Percentiles rank a stretch among this genome's conserved stretches.
phyloP scores from a whole-genome alignment of 2,113 vertebrate genomes.

The Scophthalmus maximus region DNA sequence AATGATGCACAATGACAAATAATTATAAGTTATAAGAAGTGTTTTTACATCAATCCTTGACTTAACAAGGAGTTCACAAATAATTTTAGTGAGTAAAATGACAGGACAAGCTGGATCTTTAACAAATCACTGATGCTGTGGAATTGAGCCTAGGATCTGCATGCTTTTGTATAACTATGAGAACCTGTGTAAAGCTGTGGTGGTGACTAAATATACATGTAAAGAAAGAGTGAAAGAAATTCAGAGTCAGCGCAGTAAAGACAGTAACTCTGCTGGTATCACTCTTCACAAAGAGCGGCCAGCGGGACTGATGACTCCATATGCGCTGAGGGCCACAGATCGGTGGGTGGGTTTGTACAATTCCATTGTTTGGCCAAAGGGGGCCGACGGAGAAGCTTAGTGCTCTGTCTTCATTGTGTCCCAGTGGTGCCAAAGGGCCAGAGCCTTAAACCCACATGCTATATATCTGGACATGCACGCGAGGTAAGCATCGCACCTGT shows the following conservation, averaged over 20 bases:
- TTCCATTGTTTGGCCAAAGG: constrained; percentile 1
- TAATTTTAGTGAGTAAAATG: no score
- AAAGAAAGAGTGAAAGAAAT: not conserved
- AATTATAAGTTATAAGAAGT: not conserved
- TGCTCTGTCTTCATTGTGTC: constrained; percentile 36
- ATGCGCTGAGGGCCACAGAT: constrained; percentile 21
- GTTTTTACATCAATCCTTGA: not conserved
- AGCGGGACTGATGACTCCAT: constrained; percentile 34
- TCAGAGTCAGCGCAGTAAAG: not conserved
- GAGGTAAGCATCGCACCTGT: constrained; percentile 3
- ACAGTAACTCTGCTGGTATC: not conserved
- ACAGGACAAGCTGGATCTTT: no score
- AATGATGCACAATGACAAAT: not conserved
- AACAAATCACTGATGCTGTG: no score
- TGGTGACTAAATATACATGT: not conserved
- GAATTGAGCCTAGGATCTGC: no score
- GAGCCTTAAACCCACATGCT: constrained; percentile 20
- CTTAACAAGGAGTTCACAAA: no score
- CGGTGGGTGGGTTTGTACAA: constrained; percentile 21
- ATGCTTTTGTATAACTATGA: no score
- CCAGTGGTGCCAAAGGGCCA: constrained; percentile 7
- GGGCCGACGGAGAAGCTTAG: constrained; percentile 17
- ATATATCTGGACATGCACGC: constrained; percentile 17
- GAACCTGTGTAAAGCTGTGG: not conserved
- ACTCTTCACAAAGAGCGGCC: constrained; percentile 23